Percentiles rank a stretch among this genome's conserved stretches.
Conservation (phyloP, 2,797 vertebrate species). For the Ataeniobius toweri region DNA sequence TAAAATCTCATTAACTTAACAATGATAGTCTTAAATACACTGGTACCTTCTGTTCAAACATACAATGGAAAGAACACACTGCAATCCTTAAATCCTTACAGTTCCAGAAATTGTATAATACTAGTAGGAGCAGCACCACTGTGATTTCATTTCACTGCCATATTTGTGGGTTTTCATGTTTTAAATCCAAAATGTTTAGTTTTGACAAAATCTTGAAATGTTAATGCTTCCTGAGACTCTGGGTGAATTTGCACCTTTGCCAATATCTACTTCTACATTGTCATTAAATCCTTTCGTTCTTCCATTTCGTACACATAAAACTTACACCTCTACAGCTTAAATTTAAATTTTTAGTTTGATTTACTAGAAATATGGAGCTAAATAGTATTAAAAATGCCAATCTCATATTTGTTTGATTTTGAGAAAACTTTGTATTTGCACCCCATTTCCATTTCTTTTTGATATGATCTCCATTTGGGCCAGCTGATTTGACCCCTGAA, state of each 20-base stretch:
- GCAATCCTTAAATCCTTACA: not conserved
- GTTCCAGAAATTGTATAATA: conserved; percentile 1
- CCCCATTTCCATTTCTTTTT: no score
- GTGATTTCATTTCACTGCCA: not conserved
- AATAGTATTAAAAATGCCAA: no score
- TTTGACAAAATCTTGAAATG: not conserved
- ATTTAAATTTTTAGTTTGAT: no score
- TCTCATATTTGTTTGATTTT: no score
- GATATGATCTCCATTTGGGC: no score
- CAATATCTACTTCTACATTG: no score
- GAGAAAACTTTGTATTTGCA: no score
- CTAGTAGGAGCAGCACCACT: not conserved
- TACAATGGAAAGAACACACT: not conserved
- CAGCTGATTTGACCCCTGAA: no score
- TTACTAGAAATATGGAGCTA: no score
- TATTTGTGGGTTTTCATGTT: not conserved
- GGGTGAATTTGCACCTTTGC: not conserved
- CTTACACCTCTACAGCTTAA: no score
- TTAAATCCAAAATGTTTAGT: not conserved
- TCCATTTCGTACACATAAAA: no score
- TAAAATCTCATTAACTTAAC: conserved; percentile 31
- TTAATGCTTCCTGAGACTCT: not conserved
- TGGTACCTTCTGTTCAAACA: conserved; percentile 6
- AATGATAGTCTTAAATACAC: conserved; percentile 29
- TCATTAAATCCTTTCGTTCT: no score